Evolutionary conservation across 2,888 invertebrate species (phyloP), one percentile per base, ranked within the genome.

Genomic region (Orthosia gracilis): DNA sequence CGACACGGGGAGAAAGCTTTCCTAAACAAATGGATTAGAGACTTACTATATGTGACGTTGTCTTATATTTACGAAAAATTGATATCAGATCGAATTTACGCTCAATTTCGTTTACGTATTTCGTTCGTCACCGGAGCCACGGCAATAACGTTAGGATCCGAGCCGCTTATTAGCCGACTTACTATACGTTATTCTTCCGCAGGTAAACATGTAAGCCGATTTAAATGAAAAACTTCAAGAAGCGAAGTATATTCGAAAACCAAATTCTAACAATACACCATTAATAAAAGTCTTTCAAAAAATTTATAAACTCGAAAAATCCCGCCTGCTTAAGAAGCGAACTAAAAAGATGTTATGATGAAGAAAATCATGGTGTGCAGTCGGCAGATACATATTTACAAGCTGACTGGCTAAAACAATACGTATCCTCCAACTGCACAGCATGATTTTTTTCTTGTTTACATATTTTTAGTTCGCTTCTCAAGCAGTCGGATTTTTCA

Each of bases 91-190:
- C 78, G 55, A 70, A 65, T 82, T 68, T 68, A 70, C 59, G 78
- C 52, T 77, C 80, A 82, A 82, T 77, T 82, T 80, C 63, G 47
- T 55, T 64, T 59, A 58, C 55, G 69, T 76, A 82, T 79, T 76
- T 67, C 63, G 55, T 57, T 77, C 40, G 70, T 70, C 80, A 82
- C 47, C 70, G 55, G 83, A 78, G 78, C 47, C 52, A 59, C 13
- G 21, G 40, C 67, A 77, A 82, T 80, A 76, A 69, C 54, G 45
- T 76, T 55, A 67, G 40, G 49, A 82, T 55, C 12, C 4, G 18
- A 58, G 45, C 23, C 15, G 67, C 58, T 52, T 82, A 49, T 77
- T 59, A 47, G 64, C 13, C 5, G 54, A 77, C 59, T 76, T 79
- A 59, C 54, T 64, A 58, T 52, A 50, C 54, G 26, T 4, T 18